Evolutionary conservation across 2,113 vertebrate species (phyloP), one percentile per base, ranked within the genome.

Genomic region (Hemicordylus capensis): DNA sequence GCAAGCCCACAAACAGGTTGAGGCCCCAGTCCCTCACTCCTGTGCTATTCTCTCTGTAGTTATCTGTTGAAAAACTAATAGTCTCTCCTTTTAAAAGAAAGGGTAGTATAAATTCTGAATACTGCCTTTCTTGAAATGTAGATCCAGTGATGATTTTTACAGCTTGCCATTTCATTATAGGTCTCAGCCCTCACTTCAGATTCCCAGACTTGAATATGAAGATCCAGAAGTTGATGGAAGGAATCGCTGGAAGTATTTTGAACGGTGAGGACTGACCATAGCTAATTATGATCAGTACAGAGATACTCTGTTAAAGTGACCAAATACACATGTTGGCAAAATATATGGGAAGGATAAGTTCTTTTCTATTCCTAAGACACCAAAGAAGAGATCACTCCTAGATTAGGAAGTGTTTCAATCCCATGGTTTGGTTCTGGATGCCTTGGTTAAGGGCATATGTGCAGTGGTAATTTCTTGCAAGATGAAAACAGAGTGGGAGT

Each of bases 231-330:
- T 98, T 63, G 95, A 91, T 31, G 98, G 98, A 93, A 96, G 90
- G 73, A 97, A 99, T 94, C 96, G 96, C 80, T 99, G 97, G 95
- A 99, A 98, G 88, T 99, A 97, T 92, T 98, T 98, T 92, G 96
- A 97, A 91, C 90, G 91, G 98, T 99, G 96, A 87, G 95, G 89
- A 92, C n/a, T 2, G 0, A 90, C 59, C 28, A 61, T 14, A 76
- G 66, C 34, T 66, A 61, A 70, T 61, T 24, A 42, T 31, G 19
- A n/a, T 66, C 42, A 4, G 9, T 72, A 37, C 22, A 44, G 8
- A 44, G 61, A 14, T 26, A 17, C 2, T 1, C 17, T 44, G 64
- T 54, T 67, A 24, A 19, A 14, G 34, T 77, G 37, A 31, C 19
- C 12, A 63, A 74, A 82, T 42, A 34, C 2, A 9, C 22, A 15